Evolutionary conservation across 2,113 vertebrate genomes (phyloP).

Genomic region (Heliornis fulica): DNA sequence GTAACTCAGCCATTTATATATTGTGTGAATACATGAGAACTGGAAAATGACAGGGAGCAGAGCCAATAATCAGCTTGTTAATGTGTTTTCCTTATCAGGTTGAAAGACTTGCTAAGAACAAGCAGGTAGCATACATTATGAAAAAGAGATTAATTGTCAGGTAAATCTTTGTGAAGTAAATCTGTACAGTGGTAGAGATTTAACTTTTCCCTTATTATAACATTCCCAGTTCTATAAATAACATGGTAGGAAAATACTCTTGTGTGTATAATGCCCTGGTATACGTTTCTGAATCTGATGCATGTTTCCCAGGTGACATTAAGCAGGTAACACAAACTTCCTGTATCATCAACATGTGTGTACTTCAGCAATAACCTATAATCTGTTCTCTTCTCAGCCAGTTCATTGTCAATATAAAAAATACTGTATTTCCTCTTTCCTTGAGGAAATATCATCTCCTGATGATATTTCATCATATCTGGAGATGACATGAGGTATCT

Average conservation of each 20-base stretch:
- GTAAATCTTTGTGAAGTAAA: not conserved
- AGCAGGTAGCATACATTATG: conserved; percentile 2
- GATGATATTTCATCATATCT: too few species aligned
- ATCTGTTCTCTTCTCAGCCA: not conserved
- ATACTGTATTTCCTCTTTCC: not conserved
- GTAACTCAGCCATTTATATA: not conserved
- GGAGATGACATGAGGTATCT: too few species aligned
- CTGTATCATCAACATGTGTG: not conserved
- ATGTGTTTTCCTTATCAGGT: conserved; percentile 24
- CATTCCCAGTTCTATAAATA: not conserved
- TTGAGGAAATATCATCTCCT: too few species aligned
- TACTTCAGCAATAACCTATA: not conserved
- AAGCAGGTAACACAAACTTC: not conserved
- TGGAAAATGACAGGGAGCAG: not conserved
- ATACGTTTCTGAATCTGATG: not conserved
- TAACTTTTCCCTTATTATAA: not conserved
- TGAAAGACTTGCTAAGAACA: not conserved
- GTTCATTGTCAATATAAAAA: not conserved
- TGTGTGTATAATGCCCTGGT: not conserved
- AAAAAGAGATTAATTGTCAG: not conserved
- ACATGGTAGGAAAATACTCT: not conserved
- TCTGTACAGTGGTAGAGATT: not conserved
- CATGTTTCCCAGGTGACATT: not conserved
- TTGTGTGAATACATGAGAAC: not conserved
- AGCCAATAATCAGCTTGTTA: conserved; percentile 17